Percentiles rank a stretch among this genome's conserved stretches.
phyloP scores from a whole-genome alignment of 2,113 vertebrate species.

The Zingel zingel region DNA sequence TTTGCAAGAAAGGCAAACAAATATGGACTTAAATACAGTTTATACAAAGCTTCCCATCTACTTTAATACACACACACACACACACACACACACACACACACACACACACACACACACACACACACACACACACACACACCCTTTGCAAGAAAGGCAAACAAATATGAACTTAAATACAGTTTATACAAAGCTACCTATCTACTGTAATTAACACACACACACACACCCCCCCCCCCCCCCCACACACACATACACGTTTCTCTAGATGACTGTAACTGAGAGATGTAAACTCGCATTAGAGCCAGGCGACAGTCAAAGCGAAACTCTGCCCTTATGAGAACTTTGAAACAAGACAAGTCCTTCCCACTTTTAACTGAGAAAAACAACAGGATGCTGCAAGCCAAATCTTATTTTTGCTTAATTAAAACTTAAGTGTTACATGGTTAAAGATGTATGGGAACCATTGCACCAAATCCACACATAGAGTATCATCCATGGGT shows the following conservation, averaged over 20 bases:
- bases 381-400: slow-evolving; percentile 72
- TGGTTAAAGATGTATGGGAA: slow-evolving; percentile 6
- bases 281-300: slow-evolving; percentile 39
- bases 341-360: slow-evolving; percentile 25
- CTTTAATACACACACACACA: neutral
- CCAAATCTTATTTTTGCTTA: slow-evolving; percentile 22
- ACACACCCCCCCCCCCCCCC: neutral
- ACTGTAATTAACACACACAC: slow-evolving; percentile 2
- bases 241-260: slow-evolving; percentile 5
- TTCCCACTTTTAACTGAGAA: slow-evolving; percentile 68
- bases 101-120: neutral
- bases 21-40: slow-evolving; percentile 43
- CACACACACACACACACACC: neutral
- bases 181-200: slow-evolving; percentile 28
- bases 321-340: slow-evolving; percentile 69
- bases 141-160: slow-evolving; percentile 19
- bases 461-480: slow-evolving; percentile 8
- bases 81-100: neutral
- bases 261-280: slow-evolving; percentile 58
- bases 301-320: slow-evolving; percentile 55
- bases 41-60: slow-evolving; percentile 21
- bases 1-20: slow-evolving; percentile 20
- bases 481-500: neutral
- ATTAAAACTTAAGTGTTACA: slow-evolving; percentile 3
- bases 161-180: slow-evolving; percentile 39